Evolutionary conservation across 2,888 invertebrate species (phyloP), one percentile per base, ranked within the genome.

Genomic region (Acanthopleura granulata): DNA sequence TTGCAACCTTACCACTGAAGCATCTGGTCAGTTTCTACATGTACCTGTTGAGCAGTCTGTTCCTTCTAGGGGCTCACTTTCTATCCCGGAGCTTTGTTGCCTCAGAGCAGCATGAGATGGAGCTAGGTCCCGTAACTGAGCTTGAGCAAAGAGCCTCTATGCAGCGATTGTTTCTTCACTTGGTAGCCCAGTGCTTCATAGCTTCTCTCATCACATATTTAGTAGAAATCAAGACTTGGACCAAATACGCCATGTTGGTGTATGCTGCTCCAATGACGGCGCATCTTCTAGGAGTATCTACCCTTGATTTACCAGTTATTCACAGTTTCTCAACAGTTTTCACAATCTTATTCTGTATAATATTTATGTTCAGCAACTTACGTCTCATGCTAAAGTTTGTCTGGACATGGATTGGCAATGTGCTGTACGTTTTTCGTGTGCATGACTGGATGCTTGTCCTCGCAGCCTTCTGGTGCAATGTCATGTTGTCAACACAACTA

Each of bases 201-300:
- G 88, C 89, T 0, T 85, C 89, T 1, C 72, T 89, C 62, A 86
- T 91, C 50, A 85, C 87, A 4, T 90, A 89, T 77, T 81, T 92
- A 22, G 81, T 92, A n/a, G 89, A 91, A 73, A 83, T 91, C 15
- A 89, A 88, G 72, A 84, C 88, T 76, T 84, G 87, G 81, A 88
- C 84, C 25, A 83, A 89, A 70, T 87, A 88, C 72, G 81, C 88
- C 18, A 85, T 92, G 12, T 87, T 91, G 6, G 87, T 91, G 9
- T 92, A 92, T 84, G 87, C 90, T 0, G 80, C 91, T 18, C 92
- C 92, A 0, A 90, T 92, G 70, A 85, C 91, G 30, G 91, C 91
- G 3, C 85, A 92, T 49, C 83, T 92, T 74, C 88, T 90, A 57
- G 90, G 90, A 73, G 86, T 91, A 71, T 91, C 92, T 18, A 82